Percentiles rank a stretch among this genome's conserved stretches.
phyloP scores from a whole-genome alignment of 2,113 vertebrate species.

The Rousettus leschenaultii region DNA sequence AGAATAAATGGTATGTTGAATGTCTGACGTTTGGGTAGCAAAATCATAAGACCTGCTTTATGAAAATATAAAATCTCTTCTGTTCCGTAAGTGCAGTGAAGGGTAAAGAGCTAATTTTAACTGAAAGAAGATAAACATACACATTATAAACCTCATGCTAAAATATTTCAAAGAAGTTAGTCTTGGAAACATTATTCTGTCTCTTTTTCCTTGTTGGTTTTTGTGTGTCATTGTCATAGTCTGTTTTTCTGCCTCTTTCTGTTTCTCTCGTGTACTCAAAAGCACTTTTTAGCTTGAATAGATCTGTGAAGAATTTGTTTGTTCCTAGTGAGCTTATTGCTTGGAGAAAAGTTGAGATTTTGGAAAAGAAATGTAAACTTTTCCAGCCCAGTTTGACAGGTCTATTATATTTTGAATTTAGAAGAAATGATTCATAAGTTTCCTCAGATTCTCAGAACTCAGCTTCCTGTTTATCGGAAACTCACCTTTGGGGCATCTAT shows the following conservation, averaged over 20 bases:
- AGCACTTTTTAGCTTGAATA: background rate
- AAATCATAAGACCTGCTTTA: background rate
- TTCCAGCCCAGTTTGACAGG: slow-evolving; percentile 23
- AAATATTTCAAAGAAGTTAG: background rate
- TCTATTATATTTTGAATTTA: slow-evolving; percentile 47
- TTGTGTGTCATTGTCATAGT: background rate
- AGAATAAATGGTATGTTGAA: background rate
- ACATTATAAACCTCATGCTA: background rate
- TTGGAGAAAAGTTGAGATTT: slow-evolving; percentile 45
- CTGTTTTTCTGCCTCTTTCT: background rate
- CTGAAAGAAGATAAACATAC: background rate
- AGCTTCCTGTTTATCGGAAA: slow-evolving; percentile 5
- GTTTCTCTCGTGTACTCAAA: background rate
- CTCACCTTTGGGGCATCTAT: background rate
- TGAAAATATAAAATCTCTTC: background rate
- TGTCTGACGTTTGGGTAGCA: background rate
- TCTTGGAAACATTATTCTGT: background rate
- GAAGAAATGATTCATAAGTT: slow-evolving; percentile 44
- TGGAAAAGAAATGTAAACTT: slow-evolving; percentile 39
- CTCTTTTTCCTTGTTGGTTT: background rate
- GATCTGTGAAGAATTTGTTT: slow-evolving; percentile 52
- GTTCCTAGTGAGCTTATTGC: slow-evolving; percentile 12
- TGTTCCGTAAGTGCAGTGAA: background rate
- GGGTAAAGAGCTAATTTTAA: background rate
- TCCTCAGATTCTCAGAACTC: background rate